Evolutionary conservation across 1,140 invertebrate species (phyloP).

Genomic region (Zaprionus taronus): DNA sequence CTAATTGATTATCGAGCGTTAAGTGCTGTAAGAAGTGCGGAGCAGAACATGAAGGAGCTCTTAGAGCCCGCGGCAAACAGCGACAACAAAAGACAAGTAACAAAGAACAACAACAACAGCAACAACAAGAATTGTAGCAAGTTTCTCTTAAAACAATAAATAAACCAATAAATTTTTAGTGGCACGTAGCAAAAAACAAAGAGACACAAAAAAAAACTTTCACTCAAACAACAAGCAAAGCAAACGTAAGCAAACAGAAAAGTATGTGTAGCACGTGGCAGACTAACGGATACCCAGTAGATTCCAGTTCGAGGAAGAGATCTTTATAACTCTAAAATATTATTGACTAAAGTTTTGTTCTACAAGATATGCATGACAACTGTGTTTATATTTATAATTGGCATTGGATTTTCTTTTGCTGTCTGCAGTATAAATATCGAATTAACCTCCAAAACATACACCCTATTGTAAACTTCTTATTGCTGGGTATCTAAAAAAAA

Average conservation of each 20-base stretch:
- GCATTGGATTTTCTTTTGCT: too few relatives aligned
- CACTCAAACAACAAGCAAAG: constrained; percentile 36
- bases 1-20: constrained; percentile 66
- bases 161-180: constrained; percentile 76
- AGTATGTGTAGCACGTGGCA: background rate
- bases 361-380: too few relatives aligned
- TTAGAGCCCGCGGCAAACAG: background rate
- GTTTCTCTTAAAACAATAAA: constrained; percentile 70
- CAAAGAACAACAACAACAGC: constrained; percentile 7
- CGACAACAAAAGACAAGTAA: constrained; percentile 15
- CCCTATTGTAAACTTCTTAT: background rate
- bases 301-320: background rate
- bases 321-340: too few relatives aligned
- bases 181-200: constrained; percentile 55
- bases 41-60: constrained; percentile 15
- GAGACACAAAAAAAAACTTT: constrained; percentile 36
- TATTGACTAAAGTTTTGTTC: too few relatives aligned
- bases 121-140: constrained; percentile 43
- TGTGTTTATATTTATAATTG: too few relatives aligned
- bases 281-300: background rate
- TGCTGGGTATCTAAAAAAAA: constrained; percentile 20
- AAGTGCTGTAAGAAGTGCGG: constrained; percentile 43
- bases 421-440: background rate
- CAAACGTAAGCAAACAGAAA: constrained; percentile 9
- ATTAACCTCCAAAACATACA: background rate